Evolutionary conservation across 53 echinoderm and acorn worm genomes (phyloP).

Genomic region (Crossaster papposus): DNA sequence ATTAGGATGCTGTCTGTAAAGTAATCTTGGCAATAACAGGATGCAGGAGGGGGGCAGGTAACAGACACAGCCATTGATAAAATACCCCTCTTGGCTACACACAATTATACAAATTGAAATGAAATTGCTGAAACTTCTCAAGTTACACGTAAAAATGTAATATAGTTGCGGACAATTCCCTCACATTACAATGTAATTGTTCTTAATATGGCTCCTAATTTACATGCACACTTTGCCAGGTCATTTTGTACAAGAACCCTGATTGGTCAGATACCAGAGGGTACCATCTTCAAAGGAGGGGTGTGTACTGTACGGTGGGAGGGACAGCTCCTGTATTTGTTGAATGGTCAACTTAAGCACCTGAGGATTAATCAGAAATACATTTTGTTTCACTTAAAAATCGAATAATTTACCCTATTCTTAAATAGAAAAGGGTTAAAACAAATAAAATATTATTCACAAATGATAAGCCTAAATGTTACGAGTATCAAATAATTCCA

Average conservation of each 20-base stretch:
- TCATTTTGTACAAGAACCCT: not conserved
- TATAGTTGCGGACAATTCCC: not conserved
- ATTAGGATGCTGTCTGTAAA: constrained; percentile 17
- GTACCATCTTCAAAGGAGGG: constrained; percentile 65
- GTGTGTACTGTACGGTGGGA: constrained; percentile 57
- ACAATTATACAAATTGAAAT: too few species aligned
- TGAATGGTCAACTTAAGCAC: not conserved
- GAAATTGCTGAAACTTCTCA: too few species aligned
- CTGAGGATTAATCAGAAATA: not conserved
- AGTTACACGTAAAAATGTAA: too few species aligned
- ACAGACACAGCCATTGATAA: too few species aligned
- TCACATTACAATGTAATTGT: not conserved
- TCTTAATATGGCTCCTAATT: not conserved
- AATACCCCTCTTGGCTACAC: too few species aligned
- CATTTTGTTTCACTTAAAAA: not conserved
- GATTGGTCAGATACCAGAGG: not conserved
- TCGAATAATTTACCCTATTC: too few species aligned
- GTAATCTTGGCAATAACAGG: constrained; percentile 6
- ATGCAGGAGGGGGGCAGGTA: constrained; percentile 14
- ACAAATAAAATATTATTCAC: too few species aligned
- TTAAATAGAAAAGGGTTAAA: too few species aligned
- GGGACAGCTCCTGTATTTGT: constrained; percentile 42
- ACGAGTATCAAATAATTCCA: too few species aligned
- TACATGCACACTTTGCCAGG: not conserved
- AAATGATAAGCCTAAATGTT: too few species aligned